These are phyloP conservation scores for Stratiolaelaps scimitus DNA, from an alignment of 1,140 invertebrate genomes.

Conservation along the genomic window DNA sequence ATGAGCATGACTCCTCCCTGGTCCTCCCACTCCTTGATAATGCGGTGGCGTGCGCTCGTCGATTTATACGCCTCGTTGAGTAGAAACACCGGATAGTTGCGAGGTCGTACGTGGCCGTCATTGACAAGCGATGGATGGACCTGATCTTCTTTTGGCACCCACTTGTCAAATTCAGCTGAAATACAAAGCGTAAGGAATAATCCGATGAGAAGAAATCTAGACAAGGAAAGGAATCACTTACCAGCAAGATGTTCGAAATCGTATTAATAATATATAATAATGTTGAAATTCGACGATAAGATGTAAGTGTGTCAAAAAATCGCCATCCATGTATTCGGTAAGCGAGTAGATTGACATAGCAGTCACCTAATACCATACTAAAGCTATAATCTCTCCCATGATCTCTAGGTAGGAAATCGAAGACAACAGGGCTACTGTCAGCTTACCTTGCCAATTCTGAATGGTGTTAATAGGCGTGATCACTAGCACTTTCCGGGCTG, in stretches of 20 bases:
- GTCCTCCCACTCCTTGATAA: slow-evolving; percentile 63
- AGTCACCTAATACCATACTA: too few relatives aligned
- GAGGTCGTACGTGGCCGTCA: slow-evolving; percentile 44
- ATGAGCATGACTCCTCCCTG: slow-evolving; percentile 84
- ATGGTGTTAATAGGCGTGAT: slow-evolving; percentile 98
- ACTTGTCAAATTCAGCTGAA: slow-evolving; percentile 88
- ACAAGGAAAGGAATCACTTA: not conserved
- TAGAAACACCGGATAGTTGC: slow-evolving; percentile 74
- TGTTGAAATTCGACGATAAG: too few relatives aligned
- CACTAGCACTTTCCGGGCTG: slow-evolving; percentile 74
- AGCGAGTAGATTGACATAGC: not conserved
- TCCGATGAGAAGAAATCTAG: not conserved
- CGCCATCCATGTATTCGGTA: not conserved
- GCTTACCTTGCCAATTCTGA: slow-evolving; percentile 68
- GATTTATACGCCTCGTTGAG: slow-evolving; percentile 91
- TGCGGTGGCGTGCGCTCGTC: slow-evolving; percentile 54
- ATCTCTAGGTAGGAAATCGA: too few relatives aligned
- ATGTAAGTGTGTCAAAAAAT: too few relatives aligned
- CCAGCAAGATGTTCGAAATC: not conserved
- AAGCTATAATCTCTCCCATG: too few relatives aligned
- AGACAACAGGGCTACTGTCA: too few relatives aligned
- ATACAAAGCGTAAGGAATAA: too few relatives aligned
- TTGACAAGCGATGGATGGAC: slow-evolving; percentile 35
- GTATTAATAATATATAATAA: not conserved
- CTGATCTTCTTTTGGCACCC: slow-evolving; percentile 54